Evolutionary conservation across 2,113 vertebrate species (phyloP).

Genomic region (Chauna torquata): DNA sequence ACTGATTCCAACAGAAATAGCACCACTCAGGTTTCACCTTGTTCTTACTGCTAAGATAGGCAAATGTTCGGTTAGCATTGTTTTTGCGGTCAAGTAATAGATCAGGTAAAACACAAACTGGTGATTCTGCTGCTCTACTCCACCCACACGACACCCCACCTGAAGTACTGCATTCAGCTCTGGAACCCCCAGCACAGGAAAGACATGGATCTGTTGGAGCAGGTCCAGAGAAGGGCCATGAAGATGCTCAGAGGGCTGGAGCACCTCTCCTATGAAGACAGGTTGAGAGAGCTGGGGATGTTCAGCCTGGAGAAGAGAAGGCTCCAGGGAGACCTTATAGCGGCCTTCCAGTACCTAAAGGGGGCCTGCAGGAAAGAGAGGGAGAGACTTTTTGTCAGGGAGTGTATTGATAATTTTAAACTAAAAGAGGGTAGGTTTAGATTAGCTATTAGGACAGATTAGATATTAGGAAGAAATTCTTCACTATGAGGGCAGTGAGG

Average conservation of each 20-base stretch:
- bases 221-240: too few species aligned
- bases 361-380: background rate
- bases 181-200: too few species aligned
- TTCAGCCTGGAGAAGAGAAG: background rate
- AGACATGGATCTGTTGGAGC: too few species aligned
- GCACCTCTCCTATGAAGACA: too few species aligned
- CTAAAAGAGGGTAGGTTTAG: background rate
- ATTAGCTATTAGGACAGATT: background rate
- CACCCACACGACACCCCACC: background rate
- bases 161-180: background rate
- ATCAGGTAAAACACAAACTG: background rate
- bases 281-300: background rate
- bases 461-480: background rate
- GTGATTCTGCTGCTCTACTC: too few species aligned
- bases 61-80: background rate
- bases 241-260: too few species aligned
- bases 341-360: background rate
- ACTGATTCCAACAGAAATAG: background rate
- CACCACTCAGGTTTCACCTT: background rate
- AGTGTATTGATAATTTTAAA: background rate
- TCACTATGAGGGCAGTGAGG: background rate
- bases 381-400: background rate
- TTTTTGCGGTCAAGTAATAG: background rate
- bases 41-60: background rate
- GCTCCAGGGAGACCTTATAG: background rate